Evolutionary conservation across 2,797 vertebrate genomes (phyloP), one percentile per base, ranked within the genome.

Genomic region (Leptoclinus maculatus): DNA sequence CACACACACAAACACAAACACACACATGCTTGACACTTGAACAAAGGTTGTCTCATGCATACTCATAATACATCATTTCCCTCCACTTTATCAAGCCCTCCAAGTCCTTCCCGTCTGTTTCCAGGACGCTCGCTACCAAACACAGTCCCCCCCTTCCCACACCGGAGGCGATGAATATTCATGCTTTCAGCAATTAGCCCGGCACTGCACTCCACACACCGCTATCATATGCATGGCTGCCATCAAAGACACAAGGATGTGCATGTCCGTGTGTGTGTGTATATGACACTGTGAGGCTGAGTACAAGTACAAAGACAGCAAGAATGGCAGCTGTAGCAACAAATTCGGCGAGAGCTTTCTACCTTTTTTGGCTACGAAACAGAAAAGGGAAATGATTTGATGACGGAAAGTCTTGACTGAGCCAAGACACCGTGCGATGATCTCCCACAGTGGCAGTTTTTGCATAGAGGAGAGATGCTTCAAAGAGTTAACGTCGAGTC

Each of bases 171-270:
- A 91, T 91, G 82, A 89, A 91, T 92, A 94, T 94, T 90, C 83
- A 93, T 90, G 71, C 71, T 43, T 80, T 78, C 68, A 86, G 86
- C 88, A 92, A 92, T 91, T 91, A 92, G 66, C 76, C 76, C 77
- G 58, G 71, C 63, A 45, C 78, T 53, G 65, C 67, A 75, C 74
- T 79, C 79, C 62, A 43, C 38, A 43, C 38, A 66, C n/a, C 66
- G 12, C 78, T 49, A 67, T 79, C 71, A 75, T 71, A 87, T 86
- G 82, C 86, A 84, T 83, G 76, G 73, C 45, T 74, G 70, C 77
- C 76, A 83, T 85, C 80, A 88, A 85, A 90, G 74, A 71, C 43
- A 60, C 66, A 9, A 71, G 54, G 63, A 80, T 56, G 57, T 27
- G 64, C 7, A 38, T 27, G 11, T 45, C 38, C 23, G 47, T 73